phyloP scores from a whole-genome alignment of 2,797 vertebrate genomes.

The Centropyge bicolor region DNA sequence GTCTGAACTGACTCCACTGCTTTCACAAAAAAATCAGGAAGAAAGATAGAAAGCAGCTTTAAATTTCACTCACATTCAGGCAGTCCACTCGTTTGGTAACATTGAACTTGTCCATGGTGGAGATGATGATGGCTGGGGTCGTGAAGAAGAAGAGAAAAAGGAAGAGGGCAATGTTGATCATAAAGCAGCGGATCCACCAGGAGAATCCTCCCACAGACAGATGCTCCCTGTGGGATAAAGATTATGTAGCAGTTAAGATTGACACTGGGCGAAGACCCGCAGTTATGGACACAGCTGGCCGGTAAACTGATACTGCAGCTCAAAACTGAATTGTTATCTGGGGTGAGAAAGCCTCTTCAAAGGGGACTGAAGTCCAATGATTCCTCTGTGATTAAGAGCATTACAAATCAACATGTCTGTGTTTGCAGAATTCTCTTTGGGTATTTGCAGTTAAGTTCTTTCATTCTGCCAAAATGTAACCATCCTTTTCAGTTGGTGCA shows the following conservation, averaged over 20 bases:
- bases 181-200: constrained; percentile 96
- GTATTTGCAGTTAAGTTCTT: background rate
- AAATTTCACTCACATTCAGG: constrained; percentile 89
- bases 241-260: constrained; percentile 52
- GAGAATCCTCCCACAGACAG: constrained; percentile 91
- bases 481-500: background rate
- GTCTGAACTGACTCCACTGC: background rate
- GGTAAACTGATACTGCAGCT: constrained; percentile 59
- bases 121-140: constrained; percentile 98
- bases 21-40: too few relatives aligned
- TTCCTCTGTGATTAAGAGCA: background rate
- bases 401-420: background rate
- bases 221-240: constrained; percentile 91
- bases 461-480: background rate
- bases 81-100: constrained; percentile 99
- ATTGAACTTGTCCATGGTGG: constrained; percentile 99
- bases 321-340: constrained; percentile 2
- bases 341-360: constrained; percentile 12
- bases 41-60: background rate
- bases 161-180: constrained; percentile 97
- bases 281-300: constrained; percentile 72
- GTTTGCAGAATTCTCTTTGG: constrained; percentile 11
- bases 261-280: constrained; percentile 53
- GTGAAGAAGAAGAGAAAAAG: constrained; percentile 99
- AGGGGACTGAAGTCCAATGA: constrained; percentile 21